Evolutionary conservation across 2,797 vertebrate genomes (phyloP).

Genomic region (Alfaro cultratus): DNA sequence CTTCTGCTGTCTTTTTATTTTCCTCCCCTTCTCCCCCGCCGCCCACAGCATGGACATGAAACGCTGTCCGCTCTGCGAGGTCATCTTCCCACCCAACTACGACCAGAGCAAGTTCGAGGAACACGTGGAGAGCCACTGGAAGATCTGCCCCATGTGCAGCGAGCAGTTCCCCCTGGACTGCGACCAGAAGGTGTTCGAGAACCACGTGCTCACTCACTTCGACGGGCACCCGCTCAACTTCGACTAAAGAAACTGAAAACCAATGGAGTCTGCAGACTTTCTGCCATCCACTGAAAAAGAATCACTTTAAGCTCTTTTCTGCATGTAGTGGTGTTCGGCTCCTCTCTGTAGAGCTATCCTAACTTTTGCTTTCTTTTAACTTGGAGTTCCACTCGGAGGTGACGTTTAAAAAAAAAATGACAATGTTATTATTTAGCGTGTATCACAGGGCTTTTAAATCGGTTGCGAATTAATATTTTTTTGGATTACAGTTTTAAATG

Average conservation of each 20-base stretch:
- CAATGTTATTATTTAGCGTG: slow-evolving; percentile 43
- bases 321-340: slow-evolving; percentile 74
- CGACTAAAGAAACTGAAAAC: slow-evolving; percentile 74
- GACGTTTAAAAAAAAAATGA: slow-evolving; percentile 40
- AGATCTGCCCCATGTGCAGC: slow-evolving; percentile 97
- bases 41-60: slow-evolving; percentile 88
- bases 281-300: slow-evolving; percentile 58
- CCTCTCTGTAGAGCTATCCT: slow-evolving; percentile 62
- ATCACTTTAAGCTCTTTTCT: slow-evolving; percentile 65
- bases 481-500: slow-evolving; percentile 35
- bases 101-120: slow-evolving; percentile 98
- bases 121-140: slow-evolving; percentile 99
- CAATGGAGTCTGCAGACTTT: slow-evolving; percentile 45
- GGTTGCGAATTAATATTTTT: slow-evolving; percentile 46
- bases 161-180: slow-evolving; percentile 98
- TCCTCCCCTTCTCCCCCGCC: background rate
- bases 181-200: slow-evolving; percentile 95
- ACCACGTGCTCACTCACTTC: slow-evolving; percentile 96
- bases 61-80: slow-evolving; percentile 94
- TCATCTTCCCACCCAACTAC: slow-evolving; percentile 98
- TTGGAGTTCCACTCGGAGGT: slow-evolving; percentile 55
- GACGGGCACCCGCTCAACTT: slow-evolving; percentile 90
- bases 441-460: slow-evolving; percentile 52
- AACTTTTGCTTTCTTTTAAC: slow-evolving; percentile 58
- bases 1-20: background rate